Evolutionary conservation across 2,888 invertebrate species (phyloP), one percentile per base, ranked within the genome.

Genomic region (Cremastinae sp.): DNA sequence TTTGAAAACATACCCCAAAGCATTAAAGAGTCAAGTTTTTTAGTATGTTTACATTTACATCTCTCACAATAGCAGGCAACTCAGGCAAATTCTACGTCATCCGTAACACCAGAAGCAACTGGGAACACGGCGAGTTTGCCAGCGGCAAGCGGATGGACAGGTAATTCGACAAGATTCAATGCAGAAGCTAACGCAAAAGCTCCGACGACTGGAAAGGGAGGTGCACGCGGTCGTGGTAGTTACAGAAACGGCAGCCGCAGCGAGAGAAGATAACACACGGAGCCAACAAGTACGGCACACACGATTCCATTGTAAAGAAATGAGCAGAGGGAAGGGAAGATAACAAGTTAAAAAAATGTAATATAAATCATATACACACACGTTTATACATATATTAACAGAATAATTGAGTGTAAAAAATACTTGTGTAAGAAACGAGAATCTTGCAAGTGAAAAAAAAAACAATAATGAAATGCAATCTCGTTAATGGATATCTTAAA

Each of bases 221-320:
- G 83, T 34, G 76, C 88, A 0, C 85, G 89, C 0, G 89, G 89
- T n/a, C 86, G 89, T 12, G 87, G 85, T 2, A 76, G 83, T 18
- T 88, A 89, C 71, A 80, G 89, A 69, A 89, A 89, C 68, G 89
- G 89, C 12, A 84, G 86, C 34, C 85, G 89, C 0, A 85, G 81
- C 59, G 89, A 89, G 34, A 85, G 89, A 69, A 89, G 89, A 89
- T 89, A 89, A 86, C 89, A 88, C 78, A 80, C 64, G 79, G 75
- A 82, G 76, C 72, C 78, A 62, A 22, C 47, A 14, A 69, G 58
- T 28, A 69, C 75, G 36, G 28, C 34, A 41, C 54, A 59, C 43
- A 73, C 16, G 61, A 70, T 74, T 78, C 72, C 53, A 75, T 59
- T 78, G 74, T 79, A 74, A 78, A 75, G 69, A 71, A 69, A 12